Conservation (phyloP, 2,888 invertebrate species). For the Cephonodes hylas region DNA sequence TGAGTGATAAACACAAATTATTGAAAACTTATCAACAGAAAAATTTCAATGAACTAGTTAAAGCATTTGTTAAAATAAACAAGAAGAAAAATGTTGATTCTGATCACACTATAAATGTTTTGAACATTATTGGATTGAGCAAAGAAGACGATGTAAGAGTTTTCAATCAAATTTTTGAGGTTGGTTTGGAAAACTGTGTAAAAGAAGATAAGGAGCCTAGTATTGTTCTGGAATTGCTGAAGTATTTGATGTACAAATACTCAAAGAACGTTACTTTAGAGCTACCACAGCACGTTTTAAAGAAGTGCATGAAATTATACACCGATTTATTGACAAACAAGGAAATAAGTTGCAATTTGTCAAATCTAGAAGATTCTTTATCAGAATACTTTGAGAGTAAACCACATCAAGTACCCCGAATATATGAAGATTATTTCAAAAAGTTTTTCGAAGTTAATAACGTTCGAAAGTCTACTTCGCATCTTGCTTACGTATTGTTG, state of each 20-base stretch:
- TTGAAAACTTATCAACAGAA: conserved; percentile 79
- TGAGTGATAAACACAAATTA: conserved; percentile 54
- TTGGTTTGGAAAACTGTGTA: conserved; percentile 56
- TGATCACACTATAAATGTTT: conserved; percentile 59
- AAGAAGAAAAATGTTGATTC: conserved; percentile 56
- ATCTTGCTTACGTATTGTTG: conserved; percentile 81
- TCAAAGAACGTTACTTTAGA: conserved; percentile 52
- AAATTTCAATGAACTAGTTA: conserved; percentile 69
- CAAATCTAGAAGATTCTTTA: conserved; percentile 78
- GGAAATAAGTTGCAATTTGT: conserved; percentile 67
- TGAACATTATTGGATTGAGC: conserved; percentile 65
- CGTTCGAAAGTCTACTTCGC: conserved; percentile 79
- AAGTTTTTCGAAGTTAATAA: conserved; percentile 75
- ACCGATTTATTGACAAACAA: conserved; percentile 62
- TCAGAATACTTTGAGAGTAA: conserved; percentile 81
- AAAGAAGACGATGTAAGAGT: conserved; percentile 66
- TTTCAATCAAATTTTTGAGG: conserved; percentile 60
- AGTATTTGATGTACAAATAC: conserved; percentile 70
- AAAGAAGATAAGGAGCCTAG: conserved; percentile 74
- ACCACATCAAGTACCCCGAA: conserved; percentile 78
- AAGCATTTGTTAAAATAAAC: conserved; percentile 71
- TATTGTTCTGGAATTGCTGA: conserved; percentile 74
- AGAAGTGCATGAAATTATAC: conserved; percentile 67
- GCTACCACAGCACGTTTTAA: conserved; percentile 54
- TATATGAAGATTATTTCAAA: conserved; percentile 78